A percentile compares a stretch with the other conserved stretches of the same genome.
phyloP scores from a whole-genome alignment of 2,797 vertebrate species.

The Phrynocephalus forsythii region DNA sequence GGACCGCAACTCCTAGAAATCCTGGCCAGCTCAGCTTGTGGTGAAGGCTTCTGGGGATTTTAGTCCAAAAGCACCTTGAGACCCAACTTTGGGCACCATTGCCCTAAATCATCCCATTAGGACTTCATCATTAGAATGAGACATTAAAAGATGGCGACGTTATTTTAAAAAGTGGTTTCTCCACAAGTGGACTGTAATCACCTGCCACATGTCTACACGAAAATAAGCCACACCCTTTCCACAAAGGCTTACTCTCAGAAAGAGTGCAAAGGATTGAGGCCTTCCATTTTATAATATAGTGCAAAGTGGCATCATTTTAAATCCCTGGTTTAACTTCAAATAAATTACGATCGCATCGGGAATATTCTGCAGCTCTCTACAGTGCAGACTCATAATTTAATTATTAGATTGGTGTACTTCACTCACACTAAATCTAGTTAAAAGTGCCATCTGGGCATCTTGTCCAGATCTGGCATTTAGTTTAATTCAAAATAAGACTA shows the following conservation, averaged over 20 bases:
- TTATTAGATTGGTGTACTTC: not conserved
- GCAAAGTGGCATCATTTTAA: not conserved
- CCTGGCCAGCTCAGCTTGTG: no score
- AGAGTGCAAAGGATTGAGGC: no score
- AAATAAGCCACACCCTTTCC: not conserved
- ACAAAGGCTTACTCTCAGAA: not conserved
- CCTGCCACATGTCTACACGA: not conserved
- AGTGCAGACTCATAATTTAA: not conserved
- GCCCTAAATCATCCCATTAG: no score
- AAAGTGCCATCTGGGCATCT: slow-evolving; percentile 19
- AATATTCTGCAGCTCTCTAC: not conserved
- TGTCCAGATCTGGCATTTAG: not conserved
- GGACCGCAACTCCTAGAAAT: no score
- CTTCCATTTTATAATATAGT: not conserved
- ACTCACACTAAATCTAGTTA: slow-evolving; percentile 9
- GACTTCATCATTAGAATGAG: no score
- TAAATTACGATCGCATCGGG: not conserved
- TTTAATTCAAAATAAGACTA: slow-evolving; percentile 22
- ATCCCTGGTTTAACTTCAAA: not conserved
- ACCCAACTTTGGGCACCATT: no score
- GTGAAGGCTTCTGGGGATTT: no score
- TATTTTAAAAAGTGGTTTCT: no score
- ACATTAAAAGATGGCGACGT: no score
- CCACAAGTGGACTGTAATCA: not conserved
- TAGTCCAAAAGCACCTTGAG: no score